Percentiles rank a stretch among this genome's conserved stretches.
phyloP scores from a whole-genome alignment of 2,113 vertebrate genomes.

The Crotophaga sulcirostris region DNA sequence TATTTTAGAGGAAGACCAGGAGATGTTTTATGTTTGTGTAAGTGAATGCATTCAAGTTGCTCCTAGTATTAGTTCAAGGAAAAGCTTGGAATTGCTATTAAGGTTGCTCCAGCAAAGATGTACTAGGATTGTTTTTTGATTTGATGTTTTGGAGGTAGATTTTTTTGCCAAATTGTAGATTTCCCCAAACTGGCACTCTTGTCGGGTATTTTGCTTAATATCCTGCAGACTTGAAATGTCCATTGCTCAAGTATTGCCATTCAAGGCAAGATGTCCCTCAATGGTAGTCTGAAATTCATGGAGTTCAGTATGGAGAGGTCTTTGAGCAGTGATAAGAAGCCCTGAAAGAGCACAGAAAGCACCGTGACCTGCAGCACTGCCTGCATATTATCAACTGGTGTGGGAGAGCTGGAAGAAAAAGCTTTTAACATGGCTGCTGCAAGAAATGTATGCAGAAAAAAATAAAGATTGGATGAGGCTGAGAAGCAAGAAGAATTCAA shows the following conservation, averaged over 20 bases:
- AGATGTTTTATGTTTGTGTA: background rate
- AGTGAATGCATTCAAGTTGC: background rate
- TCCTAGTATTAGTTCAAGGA: background rate
- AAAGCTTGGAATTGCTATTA: background rate
- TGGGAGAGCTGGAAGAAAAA: background rate
- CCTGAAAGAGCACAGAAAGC: background rate
- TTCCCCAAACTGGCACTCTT: background rate
- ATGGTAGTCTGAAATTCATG: background rate
- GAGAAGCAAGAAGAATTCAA: background rate
- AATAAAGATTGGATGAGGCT: background rate
- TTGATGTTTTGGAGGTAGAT: background rate
- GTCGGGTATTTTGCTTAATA: background rate
- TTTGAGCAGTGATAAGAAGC: background rate
- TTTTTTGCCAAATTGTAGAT: background rate
- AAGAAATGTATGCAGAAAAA: background rate
- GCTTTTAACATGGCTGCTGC: background rate
- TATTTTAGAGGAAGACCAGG: background rate
- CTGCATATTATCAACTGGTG: background rate
- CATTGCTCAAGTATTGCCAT: background rate
- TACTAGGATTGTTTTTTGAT: background rate
- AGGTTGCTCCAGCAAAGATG: background rate
- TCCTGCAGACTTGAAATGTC: background rate
- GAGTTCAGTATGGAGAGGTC: background rate
- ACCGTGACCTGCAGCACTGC: background rate
- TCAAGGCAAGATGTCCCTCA: background rate